Evolutionary conservation across 2,113 vertebrate genomes (phyloP), one percentile per base, ranked within the genome.

Genomic region (Tor tambroides): DNA sequence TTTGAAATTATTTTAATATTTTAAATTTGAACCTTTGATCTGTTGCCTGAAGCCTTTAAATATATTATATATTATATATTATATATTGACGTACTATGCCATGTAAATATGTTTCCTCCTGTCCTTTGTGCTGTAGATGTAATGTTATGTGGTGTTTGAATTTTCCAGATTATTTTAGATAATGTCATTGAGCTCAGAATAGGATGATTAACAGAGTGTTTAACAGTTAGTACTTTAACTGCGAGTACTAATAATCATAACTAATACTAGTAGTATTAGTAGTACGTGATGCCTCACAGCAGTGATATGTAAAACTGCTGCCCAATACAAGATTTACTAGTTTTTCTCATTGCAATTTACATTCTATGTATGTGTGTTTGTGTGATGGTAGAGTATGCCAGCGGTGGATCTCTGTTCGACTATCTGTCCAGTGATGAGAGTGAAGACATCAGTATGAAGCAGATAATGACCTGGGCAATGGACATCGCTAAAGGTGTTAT

Each of bases 391-490:
- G 98, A 99, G 92, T 99, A 98, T 91, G 98, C 98, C 75, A 96
- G 96, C 43, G 94, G 96, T 67, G 98, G 98, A 30, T 98, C 97
- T 8, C 91, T 99, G 21, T 99, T 97, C 87, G 98, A 99, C 90
- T 99, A 97, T 92, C 96, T 99, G 92, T 98, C 97, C 90, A 98
- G 98, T 87, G 96, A 94, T 75, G 95, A 96, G 91, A 99, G 98
- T 90, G 97, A 99, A 91, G 95, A 97, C 85, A 99, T 99, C 96
- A 97, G 98, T 93, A 98, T 99, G 96, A 96, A 95, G 56, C 98
- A 99, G 88, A 97, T 99, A 75, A 99, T 99, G 97, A 97, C 97
- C 0, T 99, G 98, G 98, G 96, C 98, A 90, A 97, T 95, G 56
- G 97, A 99, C 80, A 98, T 99, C 72, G 98, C 97, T 89, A 98